Conservation (phyloP, 1,140 invertebrate genomes). For the Mercenaria mercenaria region DNA sequence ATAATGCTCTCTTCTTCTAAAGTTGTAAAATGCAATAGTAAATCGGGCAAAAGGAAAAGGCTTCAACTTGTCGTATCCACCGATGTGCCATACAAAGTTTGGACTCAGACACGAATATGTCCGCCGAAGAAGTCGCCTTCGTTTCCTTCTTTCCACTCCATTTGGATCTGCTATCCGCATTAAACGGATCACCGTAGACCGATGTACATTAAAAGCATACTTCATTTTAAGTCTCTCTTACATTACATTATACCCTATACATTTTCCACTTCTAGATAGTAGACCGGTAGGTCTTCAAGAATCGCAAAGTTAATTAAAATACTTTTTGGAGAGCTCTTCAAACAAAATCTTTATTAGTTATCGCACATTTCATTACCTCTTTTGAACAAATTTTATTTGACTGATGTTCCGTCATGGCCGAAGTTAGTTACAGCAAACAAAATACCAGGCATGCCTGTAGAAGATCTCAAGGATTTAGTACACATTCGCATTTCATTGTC, state of each 20-base stretch:
- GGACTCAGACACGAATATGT: constrained; percentile 73
- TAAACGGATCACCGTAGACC: neutral
- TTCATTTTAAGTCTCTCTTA: neutral
- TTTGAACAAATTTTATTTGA: too few species aligned
- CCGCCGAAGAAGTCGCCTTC: constrained; percentile 50
- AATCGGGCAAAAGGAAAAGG: constrained; percentile 79
- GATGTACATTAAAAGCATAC: constrained; percentile 2
- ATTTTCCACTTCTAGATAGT: neutral
- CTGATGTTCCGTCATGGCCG: too few species aligned
- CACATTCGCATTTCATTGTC: too few species aligned
- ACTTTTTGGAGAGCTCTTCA: too few species aligned
- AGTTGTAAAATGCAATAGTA: too few species aligned
- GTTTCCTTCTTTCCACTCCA: constrained; percentile 4
- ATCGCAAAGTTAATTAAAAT: too few species aligned
- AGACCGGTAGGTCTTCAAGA: neutral
- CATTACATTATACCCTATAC: constrained; percentile 23
- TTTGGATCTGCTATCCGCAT: constrained; percentile 49
- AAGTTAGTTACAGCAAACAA: too few species aligned
- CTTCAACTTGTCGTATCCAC: constrained; percentile 83
- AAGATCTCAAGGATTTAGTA: too few species aligned
- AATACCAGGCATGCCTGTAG: too few species aligned
- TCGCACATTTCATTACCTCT: too few species aligned
- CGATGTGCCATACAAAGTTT: constrained; percentile 81
- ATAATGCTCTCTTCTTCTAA: too few species aligned
- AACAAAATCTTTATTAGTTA: too few species aligned